Evolutionary conservation across 2,888 invertebrate genomes (phyloP).

Genomic region (Drosophila macrospina): DNA sequence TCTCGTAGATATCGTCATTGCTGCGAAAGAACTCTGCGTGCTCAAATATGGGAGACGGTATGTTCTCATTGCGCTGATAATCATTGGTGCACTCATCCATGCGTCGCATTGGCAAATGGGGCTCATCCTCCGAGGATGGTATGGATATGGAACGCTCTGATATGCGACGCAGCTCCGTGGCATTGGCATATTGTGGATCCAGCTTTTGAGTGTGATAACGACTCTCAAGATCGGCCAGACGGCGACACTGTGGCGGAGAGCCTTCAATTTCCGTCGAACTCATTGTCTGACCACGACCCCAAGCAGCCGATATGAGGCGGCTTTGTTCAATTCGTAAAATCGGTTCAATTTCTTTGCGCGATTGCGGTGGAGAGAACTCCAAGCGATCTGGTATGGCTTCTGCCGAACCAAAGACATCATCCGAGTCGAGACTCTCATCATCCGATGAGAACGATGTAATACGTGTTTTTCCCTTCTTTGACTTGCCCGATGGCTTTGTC

Average conservation of each 20-base stretch:
- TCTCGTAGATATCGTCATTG: slow-evolving; percentile 86
- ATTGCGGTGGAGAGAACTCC: slow-evolving; percentile 91
- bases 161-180: slow-evolving; percentile 89
- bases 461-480: slow-evolving; percentile 89
- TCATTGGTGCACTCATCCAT: slow-evolving; percentile 87
- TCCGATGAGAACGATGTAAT: slow-evolving; percentile 92
- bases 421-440: slow-evolving; percentile 91
- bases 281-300: slow-evolving; percentile 90
- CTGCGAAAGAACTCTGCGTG: slow-evolving; percentile 88
- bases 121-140: slow-evolving; percentile 91
- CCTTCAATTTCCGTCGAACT: slow-evolving; percentile 92
- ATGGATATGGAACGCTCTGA: slow-evolving; percentile 91
- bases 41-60: slow-evolving; percentile 88
- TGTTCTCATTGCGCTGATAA: slow-evolving; percentile 87
- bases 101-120: slow-evolving; percentile 87
- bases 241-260: slow-evolving; percentile 90
- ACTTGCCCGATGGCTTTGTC: slow-evolving; percentile 87
- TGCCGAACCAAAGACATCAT: slow-evolving; percentile 91
- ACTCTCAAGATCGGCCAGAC: slow-evolving; percentile 88
- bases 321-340: slow-evolving; percentile 91
- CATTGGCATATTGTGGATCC: slow-evolving; percentile 88
- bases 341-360: slow-evolving; percentile 91
- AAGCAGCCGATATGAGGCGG: slow-evolving; percentile 88
- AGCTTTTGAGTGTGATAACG: slow-evolving; percentile 89
- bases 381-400: slow-evolving; percentile 90